phyloP scores from a whole-genome alignment of 1,140 invertebrate species.

The Achatina immaculata region DNA sequence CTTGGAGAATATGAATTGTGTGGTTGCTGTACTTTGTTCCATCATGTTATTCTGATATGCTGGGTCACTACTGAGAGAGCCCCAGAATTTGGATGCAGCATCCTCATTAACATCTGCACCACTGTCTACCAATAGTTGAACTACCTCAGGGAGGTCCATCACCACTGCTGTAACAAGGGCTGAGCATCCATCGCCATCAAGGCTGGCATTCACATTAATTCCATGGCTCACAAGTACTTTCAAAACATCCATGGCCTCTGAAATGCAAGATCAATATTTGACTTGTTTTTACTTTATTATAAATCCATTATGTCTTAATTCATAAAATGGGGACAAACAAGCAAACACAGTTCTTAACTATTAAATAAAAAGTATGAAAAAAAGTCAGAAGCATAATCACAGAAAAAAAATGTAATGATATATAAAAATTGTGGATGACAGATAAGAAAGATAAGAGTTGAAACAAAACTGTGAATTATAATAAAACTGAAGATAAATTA shows the following conservation, averaged over 20 bases:
- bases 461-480: too few species aligned
- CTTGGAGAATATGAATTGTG: conserved; percentile 43
- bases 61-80: conserved; percentile 34
- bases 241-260: conserved; percentile 33
- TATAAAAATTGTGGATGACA: too few species aligned
- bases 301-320: background rate
- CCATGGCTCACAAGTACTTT: conserved; percentile 27
- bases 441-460: too few species aligned
- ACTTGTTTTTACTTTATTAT: background rate
- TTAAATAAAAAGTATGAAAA: too few species aligned
- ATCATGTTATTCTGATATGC: background rate
- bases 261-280: background rate
- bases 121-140: conserved; percentile 31
- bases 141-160: conserved; percentile 23
- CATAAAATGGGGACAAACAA: background rate
- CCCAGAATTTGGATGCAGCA: conserved; percentile 37
- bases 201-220: conserved; percentile 36
- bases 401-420: too few species aligned
- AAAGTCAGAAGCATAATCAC: too few species aligned
- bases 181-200: conserved; percentile 40
- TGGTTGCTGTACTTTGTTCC: background rate
- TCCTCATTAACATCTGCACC: conserved; percentile 38
- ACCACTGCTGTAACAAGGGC: conserved; percentile 38
- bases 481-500: too few species aligned
- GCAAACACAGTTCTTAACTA: too few species aligned